A percentile compares a stretch with the other conserved stretches of the same genome.
Conservation (phyloP, 1,140 invertebrate species). For the Mizuhopecten yessoensis region DNA sequence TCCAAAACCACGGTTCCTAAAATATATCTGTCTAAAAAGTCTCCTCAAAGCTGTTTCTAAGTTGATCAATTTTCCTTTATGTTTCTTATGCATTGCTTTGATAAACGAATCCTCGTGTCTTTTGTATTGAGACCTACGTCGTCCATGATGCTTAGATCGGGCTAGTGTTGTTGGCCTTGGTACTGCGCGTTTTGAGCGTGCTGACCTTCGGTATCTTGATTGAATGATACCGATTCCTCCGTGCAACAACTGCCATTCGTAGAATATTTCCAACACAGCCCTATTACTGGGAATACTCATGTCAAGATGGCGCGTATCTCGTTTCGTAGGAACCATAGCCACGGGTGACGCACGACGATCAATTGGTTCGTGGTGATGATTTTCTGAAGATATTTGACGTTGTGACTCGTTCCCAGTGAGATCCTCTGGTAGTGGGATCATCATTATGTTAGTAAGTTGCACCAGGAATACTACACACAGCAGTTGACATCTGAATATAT, state of each 20-base stretch:
- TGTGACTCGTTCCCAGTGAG: conserved; percentile 3
- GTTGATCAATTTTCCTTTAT: neutral
- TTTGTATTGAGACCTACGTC: neutral
- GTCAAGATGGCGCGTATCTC: neutral
- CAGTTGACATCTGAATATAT: neutral
- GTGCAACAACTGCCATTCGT: neutral
- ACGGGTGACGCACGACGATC: neutral
- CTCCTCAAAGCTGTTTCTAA: neutral
- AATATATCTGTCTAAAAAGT: neutral
- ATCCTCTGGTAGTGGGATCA: neutral
- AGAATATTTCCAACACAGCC: neutral
- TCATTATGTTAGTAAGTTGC: neutral
- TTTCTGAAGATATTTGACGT: neutral
- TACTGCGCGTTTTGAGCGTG: neutral
- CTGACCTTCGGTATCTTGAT: neutral
- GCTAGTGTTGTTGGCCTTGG: neutral
- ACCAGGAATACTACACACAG: neutral
- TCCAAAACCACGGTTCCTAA: neutral
- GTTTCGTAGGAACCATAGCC: neutral
- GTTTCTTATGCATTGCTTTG: neutral
- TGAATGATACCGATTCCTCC: neutral
- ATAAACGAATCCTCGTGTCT: neutral
- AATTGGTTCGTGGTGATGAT: neutral
- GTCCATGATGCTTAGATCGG: neutral
- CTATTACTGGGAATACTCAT: neutral